Conservation (phyloP, 2,888 invertebrate genomes). For the Lithophane socia region DNA sequence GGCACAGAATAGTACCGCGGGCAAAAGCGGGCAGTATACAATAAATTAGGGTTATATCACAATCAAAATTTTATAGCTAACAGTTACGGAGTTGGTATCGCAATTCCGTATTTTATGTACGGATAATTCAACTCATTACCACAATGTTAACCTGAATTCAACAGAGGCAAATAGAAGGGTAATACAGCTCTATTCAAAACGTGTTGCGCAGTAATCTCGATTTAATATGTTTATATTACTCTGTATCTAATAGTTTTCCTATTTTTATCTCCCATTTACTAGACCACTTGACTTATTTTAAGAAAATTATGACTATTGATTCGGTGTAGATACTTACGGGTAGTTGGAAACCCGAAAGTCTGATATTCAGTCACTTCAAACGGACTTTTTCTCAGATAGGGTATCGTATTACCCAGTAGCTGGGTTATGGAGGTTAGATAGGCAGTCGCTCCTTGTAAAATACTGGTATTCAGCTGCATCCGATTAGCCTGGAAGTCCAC, state of each 20-base stretch:
- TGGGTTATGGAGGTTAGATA: too few relatives aligned
- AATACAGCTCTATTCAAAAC: background rate
- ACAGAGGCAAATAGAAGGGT: background rate
- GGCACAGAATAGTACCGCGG: too few relatives aligned
- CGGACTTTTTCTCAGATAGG: too few relatives aligned
- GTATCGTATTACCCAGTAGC: background rate
- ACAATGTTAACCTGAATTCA: conserved; percentile 23
- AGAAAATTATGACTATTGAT: background rate
- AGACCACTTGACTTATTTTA: conserved; percentile 21
- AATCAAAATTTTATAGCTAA: conserved; percentile 44
- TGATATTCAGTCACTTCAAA: too few relatives aligned
- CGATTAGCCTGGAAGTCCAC: background rate
- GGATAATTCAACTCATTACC: conserved; percentile 24
- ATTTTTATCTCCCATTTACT: conserved; percentile 10
- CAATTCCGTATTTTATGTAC: conserved; percentile 18
- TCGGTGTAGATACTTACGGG: background rate
- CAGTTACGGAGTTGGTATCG: conserved; percentile 10
- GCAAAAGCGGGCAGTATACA: background rate
- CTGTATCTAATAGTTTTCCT: conserved; percentile 5
- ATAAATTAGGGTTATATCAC: conserved; percentile 39
- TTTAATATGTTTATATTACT: background rate
- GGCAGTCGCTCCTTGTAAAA: background rate
- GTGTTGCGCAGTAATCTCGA: conserved; percentile 7
- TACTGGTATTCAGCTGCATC: background rate
- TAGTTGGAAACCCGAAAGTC: too few relatives aligned